Evolutionary conservation across 2,888 invertebrate species (phyloP).

Genomic region (Apeira syringaria): DNA sequence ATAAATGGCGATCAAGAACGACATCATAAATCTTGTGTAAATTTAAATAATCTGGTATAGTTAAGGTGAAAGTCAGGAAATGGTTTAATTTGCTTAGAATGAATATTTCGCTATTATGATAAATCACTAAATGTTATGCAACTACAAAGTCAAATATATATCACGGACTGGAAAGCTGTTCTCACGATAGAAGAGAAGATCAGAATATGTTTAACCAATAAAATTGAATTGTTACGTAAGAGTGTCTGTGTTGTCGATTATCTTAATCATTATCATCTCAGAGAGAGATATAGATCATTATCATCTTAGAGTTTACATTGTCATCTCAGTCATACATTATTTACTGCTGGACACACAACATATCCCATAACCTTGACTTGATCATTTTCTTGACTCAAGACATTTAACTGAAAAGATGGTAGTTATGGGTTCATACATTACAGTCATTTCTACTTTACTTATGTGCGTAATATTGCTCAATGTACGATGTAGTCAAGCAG

Average conservation of each 20-base stretch:
- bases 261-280: too few relatives aligned
- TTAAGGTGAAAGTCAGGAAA: constrained; percentile 22
- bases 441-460: constrained; percentile 23
- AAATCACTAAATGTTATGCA: constrained; percentile 15
- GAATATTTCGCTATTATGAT: constrained; percentile 4
- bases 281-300: too few relatives aligned
- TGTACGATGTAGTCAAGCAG: too few relatives aligned
- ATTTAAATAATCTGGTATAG: constrained; percentile 24
- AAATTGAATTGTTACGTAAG: too few relatives aligned
- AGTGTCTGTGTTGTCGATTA: too few relatives aligned
- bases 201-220: too few relatives aligned
- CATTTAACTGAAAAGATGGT: constrained; percentile 34
- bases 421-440: constrained; percentile 21
- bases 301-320: too few relatives aligned
- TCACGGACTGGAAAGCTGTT: background rate
- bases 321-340: too few relatives aligned
- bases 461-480: too few relatives aligned
- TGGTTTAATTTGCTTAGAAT: constrained; percentile 18
- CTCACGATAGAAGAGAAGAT: background rate
- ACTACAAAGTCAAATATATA: background rate
- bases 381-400: constrained; percentile 53
- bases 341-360: too few relatives aligned
- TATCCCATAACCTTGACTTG: constrained; percentile 62
- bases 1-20: constrained; percentile 21
- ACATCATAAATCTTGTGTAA: constrained; percentile 21